phyloP scores from a whole-genome alignment of 2,888 invertebrate genomes.

The Agonopterix heracliana region DNA sequence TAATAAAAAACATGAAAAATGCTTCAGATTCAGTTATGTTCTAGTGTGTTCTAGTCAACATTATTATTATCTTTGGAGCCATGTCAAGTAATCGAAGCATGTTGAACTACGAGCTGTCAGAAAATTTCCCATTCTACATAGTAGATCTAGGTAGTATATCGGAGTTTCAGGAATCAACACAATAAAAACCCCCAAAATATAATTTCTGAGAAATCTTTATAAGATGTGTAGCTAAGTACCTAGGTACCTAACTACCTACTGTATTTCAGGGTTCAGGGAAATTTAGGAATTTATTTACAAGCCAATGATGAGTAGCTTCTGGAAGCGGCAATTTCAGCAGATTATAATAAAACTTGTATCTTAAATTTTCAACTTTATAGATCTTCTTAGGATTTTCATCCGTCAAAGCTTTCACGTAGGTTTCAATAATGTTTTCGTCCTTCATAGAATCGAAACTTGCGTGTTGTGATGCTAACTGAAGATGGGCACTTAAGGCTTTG shows the following conservation, averaged over 20 bases:
- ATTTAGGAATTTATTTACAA: slow-evolving; percentile 78
- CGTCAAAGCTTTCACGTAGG: slow-evolving; percentile 79
- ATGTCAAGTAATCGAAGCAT: too few species aligned
- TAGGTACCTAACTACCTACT: slow-evolving; percentile 4
- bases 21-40: too few species aligned
- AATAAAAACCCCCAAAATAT: too few species aligned
- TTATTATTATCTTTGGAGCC: too few species aligned
- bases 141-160: too few species aligned
- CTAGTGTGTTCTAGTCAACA: too few species aligned
- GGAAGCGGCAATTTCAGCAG: slow-evolving; percentile 79
- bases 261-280: slow-evolving; percentile 78
- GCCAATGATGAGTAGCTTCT: slow-evolving; percentile 70
- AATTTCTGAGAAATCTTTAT: too few species aligned
- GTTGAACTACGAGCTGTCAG: too few species aligned
- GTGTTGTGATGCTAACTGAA: slow-evolving; percentile 61
- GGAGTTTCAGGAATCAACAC: too few species aligned
- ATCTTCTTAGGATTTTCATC: slow-evolving; percentile 74
- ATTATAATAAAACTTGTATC: slow-evolving; percentile 80
- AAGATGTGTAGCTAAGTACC: background rate
- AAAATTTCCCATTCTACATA: too few species aligned
- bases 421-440: slow-evolving; percentile 74
- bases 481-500: slow-evolving; percentile 75
- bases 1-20: too few species aligned
- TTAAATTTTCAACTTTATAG: slow-evolving; percentile 83
- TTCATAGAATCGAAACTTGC: slow-evolving; percentile 62